Evolutionary conservation across 1,140 invertebrate genomes (phyloP).

Genomic region (Calliopsis andreniformis): DNA sequence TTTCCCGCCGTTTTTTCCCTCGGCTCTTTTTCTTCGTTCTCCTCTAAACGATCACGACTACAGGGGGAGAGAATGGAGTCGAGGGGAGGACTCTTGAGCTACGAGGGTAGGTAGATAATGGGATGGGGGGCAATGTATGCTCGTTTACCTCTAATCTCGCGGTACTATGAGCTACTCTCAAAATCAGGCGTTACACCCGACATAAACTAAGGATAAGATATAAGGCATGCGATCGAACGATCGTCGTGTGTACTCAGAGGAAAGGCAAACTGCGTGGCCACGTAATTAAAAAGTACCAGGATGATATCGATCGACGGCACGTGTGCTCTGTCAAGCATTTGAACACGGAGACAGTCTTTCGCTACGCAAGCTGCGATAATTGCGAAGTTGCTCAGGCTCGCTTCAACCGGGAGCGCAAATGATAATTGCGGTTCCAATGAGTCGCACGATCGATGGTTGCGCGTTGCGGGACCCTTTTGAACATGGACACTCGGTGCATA

Average conservation of each 20-base stretch:
- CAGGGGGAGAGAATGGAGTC: neutral
- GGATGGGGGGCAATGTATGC: conserved; percentile 28
- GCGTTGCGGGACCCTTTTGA: too few relatives aligned
- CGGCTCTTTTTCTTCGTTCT: neutral
- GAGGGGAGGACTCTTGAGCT: conserved; percentile 13
- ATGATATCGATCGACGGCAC: conserved; percentile 36
- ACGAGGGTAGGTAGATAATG: conserved; percentile 18
- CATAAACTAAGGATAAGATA: conserved; percentile 67
- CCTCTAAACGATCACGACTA: conserved; percentile 34
- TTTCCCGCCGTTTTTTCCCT: too few relatives aligned
- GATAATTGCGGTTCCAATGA: conserved; percentile 53
- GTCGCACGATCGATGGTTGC: conserved; percentile 29
- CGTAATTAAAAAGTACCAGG: conserved; percentile 22
- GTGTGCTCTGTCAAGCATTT: conserved; percentile 24
- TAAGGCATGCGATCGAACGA: conserved; percentile 58
- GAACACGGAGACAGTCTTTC: neutral
- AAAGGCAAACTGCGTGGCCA: conserved; percentile 48
- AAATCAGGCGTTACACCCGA: conserved; percentile 62
- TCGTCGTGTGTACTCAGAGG: conserved; percentile 59
- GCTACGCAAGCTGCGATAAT: conserved; percentile 29
- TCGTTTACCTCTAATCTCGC: conserved; percentile 56
- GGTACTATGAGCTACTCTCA: conserved; percentile 53
- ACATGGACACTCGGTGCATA: too few relatives aligned
- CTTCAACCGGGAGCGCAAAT: neutral
- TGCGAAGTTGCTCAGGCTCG: conserved; percentile 34